Evolutionary conservation across 2,888 invertebrate genomes (phyloP).

Genomic region (Cabera pusaria): DNA sequence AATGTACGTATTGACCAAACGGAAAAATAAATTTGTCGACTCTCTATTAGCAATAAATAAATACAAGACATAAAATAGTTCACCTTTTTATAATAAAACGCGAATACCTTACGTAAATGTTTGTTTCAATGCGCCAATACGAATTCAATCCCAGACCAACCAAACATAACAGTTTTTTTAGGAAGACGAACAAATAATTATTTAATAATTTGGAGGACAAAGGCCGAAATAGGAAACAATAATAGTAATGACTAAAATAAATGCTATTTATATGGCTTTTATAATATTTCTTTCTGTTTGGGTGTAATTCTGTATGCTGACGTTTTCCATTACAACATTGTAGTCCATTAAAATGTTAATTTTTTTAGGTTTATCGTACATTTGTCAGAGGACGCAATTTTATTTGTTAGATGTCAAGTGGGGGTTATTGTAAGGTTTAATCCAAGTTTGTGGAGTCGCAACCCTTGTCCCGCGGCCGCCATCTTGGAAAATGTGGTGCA

Average conservation of each 20-base stretch:
- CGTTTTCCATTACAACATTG: too few relatives aligned
- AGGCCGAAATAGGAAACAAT: conserved; percentile 37
- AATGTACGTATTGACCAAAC: background rate
- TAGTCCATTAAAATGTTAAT: too few relatives aligned
- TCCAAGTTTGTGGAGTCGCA: too few relatives aligned
- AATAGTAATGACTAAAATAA: conserved; percentile 31
- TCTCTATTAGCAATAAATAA: conserved; percentile 41
- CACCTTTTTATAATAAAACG: conserved; percentile 66
- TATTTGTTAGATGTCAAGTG: too few relatives aligned
- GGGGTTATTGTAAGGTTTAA: too few relatives aligned
- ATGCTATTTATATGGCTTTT: conserved; percentile 33
- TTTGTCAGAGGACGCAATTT: too few relatives aligned
- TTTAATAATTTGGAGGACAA: conserved; percentile 56
- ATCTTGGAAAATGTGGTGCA: too few relatives aligned
- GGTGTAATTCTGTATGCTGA: too few relatives aligned
- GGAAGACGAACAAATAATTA: conserved; percentile 49
- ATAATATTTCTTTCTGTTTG: conserved; percentile 13
- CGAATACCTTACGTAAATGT: conserved; percentile 61
- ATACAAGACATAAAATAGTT: conserved; percentile 77
- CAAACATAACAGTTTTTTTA: conserved; percentile 33
- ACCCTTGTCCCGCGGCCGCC: too few relatives aligned
- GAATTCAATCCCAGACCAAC: conserved; percentile 31
- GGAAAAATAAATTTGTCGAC: conserved; percentile 8
- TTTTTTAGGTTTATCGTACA: too few relatives aligned
- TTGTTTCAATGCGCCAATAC: conserved; percentile 50